Evolutionary conservation across 1,140 invertebrate genomes (phyloP).

Genomic region (Sycophaga agraensis): DNA sequence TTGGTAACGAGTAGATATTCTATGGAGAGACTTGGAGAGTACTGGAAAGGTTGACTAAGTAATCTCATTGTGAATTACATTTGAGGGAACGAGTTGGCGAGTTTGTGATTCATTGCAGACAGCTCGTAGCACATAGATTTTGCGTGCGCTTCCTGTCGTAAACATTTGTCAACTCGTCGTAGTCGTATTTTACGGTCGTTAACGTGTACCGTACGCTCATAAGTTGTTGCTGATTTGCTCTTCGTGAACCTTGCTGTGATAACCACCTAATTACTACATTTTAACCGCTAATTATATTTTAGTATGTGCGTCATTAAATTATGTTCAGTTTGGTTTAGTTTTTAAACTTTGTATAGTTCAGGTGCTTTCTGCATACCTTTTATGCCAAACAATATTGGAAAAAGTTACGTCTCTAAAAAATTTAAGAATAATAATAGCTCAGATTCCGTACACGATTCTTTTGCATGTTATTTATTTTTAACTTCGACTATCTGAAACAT

Average conservation of each 20-base stretch:
- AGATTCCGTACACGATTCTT: no score
- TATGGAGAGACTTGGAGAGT: no score
- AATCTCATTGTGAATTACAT: conserved; percentile 20
- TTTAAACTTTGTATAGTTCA: no score
- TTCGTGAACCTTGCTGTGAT: background rate
- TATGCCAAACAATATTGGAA: no score
- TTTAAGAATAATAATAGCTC: no score
- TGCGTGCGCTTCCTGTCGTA: conserved; percentile 31
- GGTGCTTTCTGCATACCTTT: no score
- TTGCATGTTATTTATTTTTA: no score
- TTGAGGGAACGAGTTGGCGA: conserved; percentile 4
- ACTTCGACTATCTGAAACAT: no score
- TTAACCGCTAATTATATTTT: conserved; percentile 1
- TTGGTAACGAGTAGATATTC: background rate
- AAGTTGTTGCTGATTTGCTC: conserved; percentile 27
- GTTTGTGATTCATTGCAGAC: conserved; percentile 26
- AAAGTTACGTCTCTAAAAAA: no score
- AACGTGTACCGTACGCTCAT: conserved; percentile 20
- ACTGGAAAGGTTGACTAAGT: conserved; percentile 1
- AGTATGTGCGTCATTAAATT: background rate
- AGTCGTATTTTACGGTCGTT: conserved; percentile 37
- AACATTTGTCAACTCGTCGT: conserved; percentile 39
- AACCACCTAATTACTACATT: conserved; percentile 29
- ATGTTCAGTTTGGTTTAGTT: no score
- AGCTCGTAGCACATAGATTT: conserved; percentile 27